Evolutionary conservation across 2,888 invertebrate genomes (phyloP).

Genomic region (Agonum fuliginosum): DNA sequence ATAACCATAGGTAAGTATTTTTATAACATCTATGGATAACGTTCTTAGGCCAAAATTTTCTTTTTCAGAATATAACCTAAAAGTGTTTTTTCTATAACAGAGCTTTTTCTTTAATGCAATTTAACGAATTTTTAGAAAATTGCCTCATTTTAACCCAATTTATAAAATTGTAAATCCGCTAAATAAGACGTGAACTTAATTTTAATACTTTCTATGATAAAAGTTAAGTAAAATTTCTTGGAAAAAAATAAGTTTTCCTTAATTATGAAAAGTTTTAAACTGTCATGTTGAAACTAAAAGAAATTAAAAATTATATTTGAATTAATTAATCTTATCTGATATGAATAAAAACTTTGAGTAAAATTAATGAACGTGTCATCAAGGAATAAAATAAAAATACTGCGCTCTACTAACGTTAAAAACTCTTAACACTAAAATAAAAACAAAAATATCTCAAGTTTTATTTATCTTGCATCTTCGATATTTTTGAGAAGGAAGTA

Average conservation of each 20-base stretch:
- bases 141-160: no score
- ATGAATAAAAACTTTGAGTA: constrained; percentile 32
- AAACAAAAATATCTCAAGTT: constrained; percentile 29
- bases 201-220: background rate
- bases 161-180: no score
- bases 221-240: background rate
- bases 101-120: no score
- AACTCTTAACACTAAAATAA: background rate
- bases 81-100: no score
- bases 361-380: constrained; percentile 39
- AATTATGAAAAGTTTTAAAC: constrained; percentile 32
- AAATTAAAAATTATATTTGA: constrained; percentile 35
- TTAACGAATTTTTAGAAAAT: no score
- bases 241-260: constrained; percentile 17
- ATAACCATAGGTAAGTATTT: no score
- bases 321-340: constrained; percentile 45
- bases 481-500: background rate
- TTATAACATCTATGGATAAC: no score
- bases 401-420: background rate
- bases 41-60: no score
- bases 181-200: background rate
- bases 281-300: constrained; percentile 35
- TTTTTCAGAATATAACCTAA: no score
- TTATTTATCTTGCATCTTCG: constrained; percentile 15
- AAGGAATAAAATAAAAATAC: constrained; percentile 27